Evolutionary conservation across 2,888 invertebrate species (phyloP), one percentile per base, ranked within the genome.

Genomic region (Tenthredo distinguenda): DNA sequence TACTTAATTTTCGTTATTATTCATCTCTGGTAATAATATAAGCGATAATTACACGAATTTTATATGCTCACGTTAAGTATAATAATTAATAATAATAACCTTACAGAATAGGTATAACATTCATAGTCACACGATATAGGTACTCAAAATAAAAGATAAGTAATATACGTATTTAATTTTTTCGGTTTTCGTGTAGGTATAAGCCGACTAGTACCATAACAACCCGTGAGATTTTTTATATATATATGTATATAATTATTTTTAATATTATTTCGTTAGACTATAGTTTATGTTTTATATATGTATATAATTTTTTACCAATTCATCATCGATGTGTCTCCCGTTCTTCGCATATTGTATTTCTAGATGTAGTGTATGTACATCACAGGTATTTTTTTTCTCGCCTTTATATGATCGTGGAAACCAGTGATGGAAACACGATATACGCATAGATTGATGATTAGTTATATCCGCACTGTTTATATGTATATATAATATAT

Each of bases 1-100:
- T 62, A 68, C 68, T 26, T 2, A 26, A 26, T 34, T n/a, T 43
- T 47, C 47, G 15, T 47, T 31, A 68, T 83, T 15, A 43, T 47
- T 83, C 68, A 55, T 55, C n/a, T 74, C 40, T 43, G 72, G 40
- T 43, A 74, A 74, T 74, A 74, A 43, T 74, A 43, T 74, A 43
- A 74, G 40, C 43, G 43, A 21, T 71, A 37, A 71, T n/a, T 74
- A 74, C 43, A 40, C 12, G 21, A 40, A 43, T 72, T 21, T n/a
- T 43, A n/a, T 37, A 43, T 15, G 21, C 10, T 43, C 15, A 74
- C 40, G 26, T 43, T 43, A 21, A 72, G 40, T 68, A 31, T 50
- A n/a, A 65, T 65, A 65, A 31, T 50, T 50, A n/a, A 65, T 65
- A 65, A 31, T 50, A 12, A 68, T 68, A 68, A 15, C 26, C 62